Base-by-base conservation (phyloP, 2,888 invertebrate genomes). In the Myopa testacea region DNA sequence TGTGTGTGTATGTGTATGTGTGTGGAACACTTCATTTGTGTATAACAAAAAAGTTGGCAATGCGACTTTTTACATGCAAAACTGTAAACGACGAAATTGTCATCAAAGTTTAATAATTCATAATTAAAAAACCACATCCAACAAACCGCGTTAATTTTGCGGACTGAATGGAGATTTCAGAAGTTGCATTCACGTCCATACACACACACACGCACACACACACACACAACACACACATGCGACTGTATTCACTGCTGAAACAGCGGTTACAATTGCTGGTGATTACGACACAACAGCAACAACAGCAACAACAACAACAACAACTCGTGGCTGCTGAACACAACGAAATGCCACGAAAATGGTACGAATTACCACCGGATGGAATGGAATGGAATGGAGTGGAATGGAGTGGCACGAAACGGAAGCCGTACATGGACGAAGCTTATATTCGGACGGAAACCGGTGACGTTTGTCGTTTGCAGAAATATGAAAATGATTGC, bases 21-120 rank as follows among this genome's bases (percentile, higher is more conserved):
- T 60, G 19, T 71, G 34, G 40, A 19, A 19, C 38, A 58, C 10
- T 60, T 72, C 60, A 72, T 60, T 72, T 45, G 60, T 14, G n/a
- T 50, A 4, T 4, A 12, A 26, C 4, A 45, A 69, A 69, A 69
- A 19, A 69, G 50, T 69, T 69, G 69, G 50, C 69, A 69, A 50
- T 45, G 34, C 26, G 69, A 69, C 38, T 10, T 69, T 69, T 69
- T 10, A 19, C 69, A 69, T 26, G 37, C 68, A 71, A 10, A 58
- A 71, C 37, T 65, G 74, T 52, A 65, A 74, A 76, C 72, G 70
- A 75, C 55, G 72, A 77, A 76, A 77, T 78, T 79, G 79, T 80
- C 84, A 84, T 83, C 82, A 83, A 84, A 84, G 81, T 81, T 84
- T 82, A 81, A 84, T 84, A 84, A 82, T 84, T 84, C 82, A 84